Percentiles rank a stretch among this genome's conserved stretches.
phyloP scores from a whole-genome alignment of 2,888 invertebrate genomes.

The Polymixis lichenea region DNA sequence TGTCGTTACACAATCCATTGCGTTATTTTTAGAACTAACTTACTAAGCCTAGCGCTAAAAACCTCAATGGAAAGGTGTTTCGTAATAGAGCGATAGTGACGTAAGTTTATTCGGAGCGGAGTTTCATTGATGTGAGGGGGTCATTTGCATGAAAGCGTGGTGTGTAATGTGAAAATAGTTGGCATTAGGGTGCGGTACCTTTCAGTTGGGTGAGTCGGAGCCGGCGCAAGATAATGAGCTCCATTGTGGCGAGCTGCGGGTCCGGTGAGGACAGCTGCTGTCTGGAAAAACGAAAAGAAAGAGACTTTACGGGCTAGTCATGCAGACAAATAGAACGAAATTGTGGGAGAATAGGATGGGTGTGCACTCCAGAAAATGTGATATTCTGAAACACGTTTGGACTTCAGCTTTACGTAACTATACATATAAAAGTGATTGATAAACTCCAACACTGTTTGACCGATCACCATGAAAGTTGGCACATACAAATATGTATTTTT shows the following conservation, averaged over 20 bases:
- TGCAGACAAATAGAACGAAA: conserved; percentile 30
- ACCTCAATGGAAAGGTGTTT: conserved; percentile 58
- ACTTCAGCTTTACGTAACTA: neutral
- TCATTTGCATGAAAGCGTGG: conserved; percentile 64
- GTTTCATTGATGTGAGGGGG: conserved; percentile 60
- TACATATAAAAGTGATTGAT: neutral
- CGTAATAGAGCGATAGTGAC: conserved; percentile 54
- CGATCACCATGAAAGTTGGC: neutral
- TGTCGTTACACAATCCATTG: conserved; percentile 60
- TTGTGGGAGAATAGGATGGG: neutral
- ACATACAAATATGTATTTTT: neutral
- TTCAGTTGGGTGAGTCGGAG: conserved; percentile 75
- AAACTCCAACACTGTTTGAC: neutral
- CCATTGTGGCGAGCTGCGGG: conserved; percentile 78
- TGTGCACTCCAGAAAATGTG: conserved; percentile 2
- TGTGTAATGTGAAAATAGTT: conserved; percentile 60
- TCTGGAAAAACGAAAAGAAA: conserved; percentile 76
- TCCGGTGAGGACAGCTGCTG: conserved; percentile 77
- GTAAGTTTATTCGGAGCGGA: conserved; percentile 54
- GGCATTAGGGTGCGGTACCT: conserved; percentile 74
- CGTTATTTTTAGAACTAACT: conserved; percentile 58
- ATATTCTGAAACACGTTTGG: neutral
- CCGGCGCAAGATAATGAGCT: conserved; percentile 73
- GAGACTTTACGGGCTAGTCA: conserved; percentile 50
- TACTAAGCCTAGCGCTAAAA: conserved; percentile 43